Evolutionary conservation across 2,113 vertebrate species (phyloP), one percentile per base, ranked within the genome.

Genomic region (Tiliqua scincoides): DNA sequence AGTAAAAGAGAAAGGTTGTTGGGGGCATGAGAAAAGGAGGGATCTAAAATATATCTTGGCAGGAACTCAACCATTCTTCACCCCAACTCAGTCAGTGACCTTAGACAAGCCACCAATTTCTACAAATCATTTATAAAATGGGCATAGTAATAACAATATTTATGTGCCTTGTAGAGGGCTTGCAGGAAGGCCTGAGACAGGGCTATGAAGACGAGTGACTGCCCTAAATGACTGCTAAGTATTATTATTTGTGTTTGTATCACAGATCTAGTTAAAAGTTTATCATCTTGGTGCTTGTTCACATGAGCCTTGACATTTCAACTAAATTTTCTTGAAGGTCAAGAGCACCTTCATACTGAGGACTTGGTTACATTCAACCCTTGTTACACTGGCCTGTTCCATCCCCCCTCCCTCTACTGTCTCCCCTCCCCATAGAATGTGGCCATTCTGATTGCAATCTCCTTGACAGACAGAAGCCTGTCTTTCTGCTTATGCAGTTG

Each of bases 61-160:
- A 92, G 82, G 67, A 78, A 90, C 90, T 89, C 89, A 92, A 93
- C 76, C 84, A 72, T 65, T 71, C 27, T 27, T 90, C 86, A 92
- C 77, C 82, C 86, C 85, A 85, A 37, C 52, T 72, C 62, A 61
- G 76, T 75, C 83, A 89, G 71, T 80, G 87, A 84, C 93, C 79
- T 79, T 89, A 57, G 37, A 88, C 59, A 86, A 86, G 32, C 78
- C 43, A 52, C 70, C 59, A 74, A 86, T 86, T 86, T 86, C 78
- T n/a, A 81, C 59, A 74, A 80, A 65, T 65, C 70, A 81, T 74
- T 81, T 81, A 81, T 86, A 65, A 86, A 86, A 86, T 86, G 70
- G 78, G n/a, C 78, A 81, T 48, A 52, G 68, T 81, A 86, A 86
- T 81, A 73, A 86, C 70, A 80, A 73, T 86, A 86, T n/a, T 86